phyloP scores from a whole-genome alignment of 2,113 vertebrate species.

The Haemorhous mexicanus region DNA sequence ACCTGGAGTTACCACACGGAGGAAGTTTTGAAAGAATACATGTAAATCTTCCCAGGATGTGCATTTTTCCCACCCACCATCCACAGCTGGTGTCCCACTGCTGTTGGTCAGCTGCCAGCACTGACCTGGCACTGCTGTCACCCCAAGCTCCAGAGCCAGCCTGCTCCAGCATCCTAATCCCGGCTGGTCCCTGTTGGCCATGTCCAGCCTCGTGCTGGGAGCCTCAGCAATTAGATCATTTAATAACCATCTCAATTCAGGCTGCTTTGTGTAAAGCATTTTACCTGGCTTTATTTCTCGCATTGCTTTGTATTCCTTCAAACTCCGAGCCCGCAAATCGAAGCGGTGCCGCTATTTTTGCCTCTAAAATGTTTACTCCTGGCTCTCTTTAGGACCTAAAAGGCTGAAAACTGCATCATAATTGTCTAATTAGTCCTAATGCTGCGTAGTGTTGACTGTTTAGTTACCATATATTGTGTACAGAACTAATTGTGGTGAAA shows the following conservation, averaged over 20 bases:
- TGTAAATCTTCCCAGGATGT: rapidly evolving
- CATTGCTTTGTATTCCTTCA: slow-evolving; percentile 69
- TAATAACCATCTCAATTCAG: neutral
- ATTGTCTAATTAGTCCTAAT: slow-evolving; percentile 99
- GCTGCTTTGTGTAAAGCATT: slow-evolving; percentile 22
- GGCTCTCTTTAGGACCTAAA: slow-evolving; percentile 89
- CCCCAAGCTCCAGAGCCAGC: rapidly evolving
- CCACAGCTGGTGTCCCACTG: neutral
- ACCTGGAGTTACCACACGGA: rapidly evolving
- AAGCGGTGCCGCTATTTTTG: slow-evolving; percentile 74
- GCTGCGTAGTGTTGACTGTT: slow-evolving; percentile 86
- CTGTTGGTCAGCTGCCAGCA: neutral
- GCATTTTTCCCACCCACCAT: neutral
- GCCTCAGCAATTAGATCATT: slow-evolving; percentile 40
- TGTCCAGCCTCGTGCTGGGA: neutral
- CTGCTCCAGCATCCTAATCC: neutral
- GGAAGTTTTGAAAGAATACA: neutral
- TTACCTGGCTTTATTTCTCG: slow-evolving; percentile 32
- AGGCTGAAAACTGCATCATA: slow-evolving; percentile 95
- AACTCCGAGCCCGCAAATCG: slow-evolving; percentile 59
- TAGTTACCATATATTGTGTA: slow-evolving; percentile 86
- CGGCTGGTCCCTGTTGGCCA: rapidly evolving
- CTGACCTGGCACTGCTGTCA: rapidly evolving
- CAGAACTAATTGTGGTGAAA: slow-evolving; percentile 99
- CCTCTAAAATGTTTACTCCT: slow-evolving; percentile 84